Conservation (phyloP, 2,113 vertebrate species). For the Megaceryle torquata region DNA sequence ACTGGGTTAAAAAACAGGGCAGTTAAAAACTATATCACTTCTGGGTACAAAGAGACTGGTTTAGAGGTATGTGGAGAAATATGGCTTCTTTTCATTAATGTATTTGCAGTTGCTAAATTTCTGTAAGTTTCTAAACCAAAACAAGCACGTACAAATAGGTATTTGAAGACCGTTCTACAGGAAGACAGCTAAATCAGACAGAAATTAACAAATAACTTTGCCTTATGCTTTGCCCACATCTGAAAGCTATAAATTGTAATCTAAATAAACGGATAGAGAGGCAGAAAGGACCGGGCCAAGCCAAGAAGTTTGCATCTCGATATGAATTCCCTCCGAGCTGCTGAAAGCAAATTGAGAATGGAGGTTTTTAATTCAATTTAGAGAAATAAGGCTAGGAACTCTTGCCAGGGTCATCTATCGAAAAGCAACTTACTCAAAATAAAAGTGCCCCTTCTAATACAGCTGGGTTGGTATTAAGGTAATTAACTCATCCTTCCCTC, state of each 20-base stretch:
- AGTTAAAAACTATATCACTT: not conserved
- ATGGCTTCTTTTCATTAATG: not conserved
- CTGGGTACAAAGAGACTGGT: not conserved
- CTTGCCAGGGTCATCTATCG: not conserved
- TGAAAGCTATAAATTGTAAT: constrained; percentile 15
- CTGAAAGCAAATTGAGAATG: not conserved
- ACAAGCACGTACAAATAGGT: not conserved
- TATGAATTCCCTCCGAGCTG: not conserved
- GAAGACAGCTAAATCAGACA: not conserved
- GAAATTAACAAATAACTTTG: not conserved
- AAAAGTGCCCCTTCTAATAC: not conserved
- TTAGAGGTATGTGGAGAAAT: not conserved
- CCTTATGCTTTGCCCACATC: not conserved
- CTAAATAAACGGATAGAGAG: not conserved
- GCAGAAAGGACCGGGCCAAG: not conserved
- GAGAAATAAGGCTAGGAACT: not conserved
- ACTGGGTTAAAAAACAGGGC: not conserved
- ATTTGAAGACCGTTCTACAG: not conserved
- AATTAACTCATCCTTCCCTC: not conserved
- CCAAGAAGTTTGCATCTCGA: constrained; percentile 36
- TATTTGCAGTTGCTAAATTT: not conserved
- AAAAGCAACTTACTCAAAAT: not conserved
- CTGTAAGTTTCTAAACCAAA: not conserved
- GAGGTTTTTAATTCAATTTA: not conserved
- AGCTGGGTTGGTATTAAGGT: not conserved